Percentiles rank a stretch among this genome's conserved stretches.
Conservation (phyloP, 2,888 invertebrate genomes). For the Mythimna vitellina region DNA sequence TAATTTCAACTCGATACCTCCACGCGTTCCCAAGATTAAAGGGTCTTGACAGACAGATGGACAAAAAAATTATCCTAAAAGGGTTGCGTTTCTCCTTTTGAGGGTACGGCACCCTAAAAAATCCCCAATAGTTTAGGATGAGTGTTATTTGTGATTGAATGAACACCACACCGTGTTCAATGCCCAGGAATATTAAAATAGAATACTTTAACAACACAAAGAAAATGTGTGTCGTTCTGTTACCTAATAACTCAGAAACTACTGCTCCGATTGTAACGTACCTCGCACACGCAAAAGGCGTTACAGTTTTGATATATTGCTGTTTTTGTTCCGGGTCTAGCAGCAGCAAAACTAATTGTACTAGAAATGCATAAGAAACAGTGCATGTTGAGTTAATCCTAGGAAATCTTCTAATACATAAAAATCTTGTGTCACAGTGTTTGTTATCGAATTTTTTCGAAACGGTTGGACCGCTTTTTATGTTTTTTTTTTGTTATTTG, state of each 20-base stretch:
- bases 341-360: background rate
- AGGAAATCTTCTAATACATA: background rate
- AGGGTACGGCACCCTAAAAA: background rate
- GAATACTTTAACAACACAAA: background rate
- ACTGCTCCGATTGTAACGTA: conserved; percentile 33
- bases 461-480: too few species aligned
- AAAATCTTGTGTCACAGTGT: too few species aligned
- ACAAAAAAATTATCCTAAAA: too few species aligned
- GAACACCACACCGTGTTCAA: background rate
- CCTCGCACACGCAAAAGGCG: conserved; percentile 36
- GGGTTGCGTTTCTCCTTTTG: too few species aligned
- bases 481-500: too few species aligned
- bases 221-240: conserved; percentile 30
- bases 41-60: too few species aligned
- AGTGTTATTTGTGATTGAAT: background rate
- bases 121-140: background rate
- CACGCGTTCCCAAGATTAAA: too few species aligned
- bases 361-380: conserved; percentile 3
- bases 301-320: conserved; percentile 29
- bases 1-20: too few species aligned
- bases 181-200: background rate
- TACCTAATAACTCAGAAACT: conserved; percentile 29
- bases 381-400: background rate
- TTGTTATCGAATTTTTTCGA: too few species aligned
- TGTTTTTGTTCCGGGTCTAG: conserved; percentile 29